These are phyloP conservation scores for Cavia porcellus DNA, from an alignment of 2,113 vertebrate genomes.

Conservation along the genomic window DNA sequence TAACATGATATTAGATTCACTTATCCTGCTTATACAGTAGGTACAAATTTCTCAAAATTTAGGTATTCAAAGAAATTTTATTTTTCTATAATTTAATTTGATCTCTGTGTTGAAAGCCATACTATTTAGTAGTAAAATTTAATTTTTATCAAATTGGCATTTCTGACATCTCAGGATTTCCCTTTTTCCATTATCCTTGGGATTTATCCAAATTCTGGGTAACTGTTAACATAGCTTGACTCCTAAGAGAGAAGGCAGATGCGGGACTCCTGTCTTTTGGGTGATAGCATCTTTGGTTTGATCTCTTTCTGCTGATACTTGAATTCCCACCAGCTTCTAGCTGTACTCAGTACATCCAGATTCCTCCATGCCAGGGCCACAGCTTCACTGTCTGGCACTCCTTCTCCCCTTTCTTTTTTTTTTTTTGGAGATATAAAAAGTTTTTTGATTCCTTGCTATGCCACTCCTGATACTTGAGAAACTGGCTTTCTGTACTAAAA, in stretches of 20 bases:
- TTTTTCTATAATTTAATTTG: not conserved
- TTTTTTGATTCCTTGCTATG: not conserved
- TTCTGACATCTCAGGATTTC: not conserved
- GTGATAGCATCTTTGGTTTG: not conserved
- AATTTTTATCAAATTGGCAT: not conserved
- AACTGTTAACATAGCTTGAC: not conserved
- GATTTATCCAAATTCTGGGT: not conserved
- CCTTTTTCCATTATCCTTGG: not conserved
- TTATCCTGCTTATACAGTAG: not conserved
- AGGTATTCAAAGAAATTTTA: not conserved
- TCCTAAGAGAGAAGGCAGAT: not conserved
- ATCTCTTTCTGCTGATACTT: not conserved
- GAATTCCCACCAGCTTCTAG: not conserved
- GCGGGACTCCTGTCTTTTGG: not conserved
- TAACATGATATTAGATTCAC: not conserved
- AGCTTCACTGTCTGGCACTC: not conserved
- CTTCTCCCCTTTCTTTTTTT: too few relatives aligned
- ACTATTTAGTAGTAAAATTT: not conserved
- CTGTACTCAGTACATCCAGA: accelerated
- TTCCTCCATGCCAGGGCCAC: accelerated
- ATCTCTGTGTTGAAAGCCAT: not conserved
- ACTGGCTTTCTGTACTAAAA: not conserved
- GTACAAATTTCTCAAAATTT: slow-evolving; percentile 7
- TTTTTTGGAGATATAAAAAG: not conserved
- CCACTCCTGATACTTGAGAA: not conserved